Evolutionary conservation across 2,113 vertebrate genomes (phyloP).

Genomic region (Anguilla japonica): DNA sequence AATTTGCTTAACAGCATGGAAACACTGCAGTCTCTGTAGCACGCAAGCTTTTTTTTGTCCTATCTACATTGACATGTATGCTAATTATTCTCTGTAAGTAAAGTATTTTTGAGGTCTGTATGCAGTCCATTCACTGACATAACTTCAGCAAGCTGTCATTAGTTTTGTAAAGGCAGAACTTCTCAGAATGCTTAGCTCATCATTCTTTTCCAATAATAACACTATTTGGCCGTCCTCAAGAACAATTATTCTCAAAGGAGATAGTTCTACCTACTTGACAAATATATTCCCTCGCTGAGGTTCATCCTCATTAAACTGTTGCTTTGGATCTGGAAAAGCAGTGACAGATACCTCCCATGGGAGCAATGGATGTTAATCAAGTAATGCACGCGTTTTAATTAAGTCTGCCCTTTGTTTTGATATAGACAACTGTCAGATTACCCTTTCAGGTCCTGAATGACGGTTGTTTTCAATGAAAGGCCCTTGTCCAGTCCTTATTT

Average conservation of each 20-base stretch:
- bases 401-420: neutral
- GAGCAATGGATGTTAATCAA: neutral
- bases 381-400: neutral
- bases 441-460: constrained; percentile 2
- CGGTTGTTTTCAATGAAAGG: neutral
- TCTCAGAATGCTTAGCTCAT: neutral
- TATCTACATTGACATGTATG: neutral
- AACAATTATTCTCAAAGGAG: constrained; percentile 2
- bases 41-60: neutral
- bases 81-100: neutral
- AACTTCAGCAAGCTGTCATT: neutral
- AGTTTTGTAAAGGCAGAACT: neutral
- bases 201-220: neutral
- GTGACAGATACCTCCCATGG: neutral
- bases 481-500: neutral
- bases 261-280: neutral
- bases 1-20: neutral
- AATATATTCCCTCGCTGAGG: neutral
- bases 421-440: neutral
- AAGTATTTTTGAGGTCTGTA: neutral
- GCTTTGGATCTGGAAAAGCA: neutral
- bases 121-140: neutral
- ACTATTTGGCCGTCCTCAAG: neutral
- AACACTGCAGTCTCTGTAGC: neutral
- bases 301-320: constrained; percentile 7